Evolutionary conservation across 2,113 vertebrate species (phyloP), one percentile per base, ranked within the genome.

Genomic region (Paracanthobrama guichenoti): DNA sequence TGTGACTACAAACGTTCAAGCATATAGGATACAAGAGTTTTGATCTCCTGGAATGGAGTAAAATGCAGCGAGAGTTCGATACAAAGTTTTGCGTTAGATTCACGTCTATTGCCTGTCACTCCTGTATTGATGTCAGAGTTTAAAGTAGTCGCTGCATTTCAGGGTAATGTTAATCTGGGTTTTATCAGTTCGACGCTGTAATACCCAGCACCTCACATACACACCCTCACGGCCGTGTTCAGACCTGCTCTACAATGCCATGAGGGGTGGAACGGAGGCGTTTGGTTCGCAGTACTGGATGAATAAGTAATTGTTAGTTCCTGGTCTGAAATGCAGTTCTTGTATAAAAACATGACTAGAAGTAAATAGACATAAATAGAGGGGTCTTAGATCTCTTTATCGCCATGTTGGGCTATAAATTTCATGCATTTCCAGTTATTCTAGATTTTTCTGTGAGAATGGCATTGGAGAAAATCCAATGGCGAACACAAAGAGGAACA

Each of bases 141-240:
- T 55, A 55, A 55, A 55, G n/a, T 12, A 26, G n/a, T 62, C n/a
- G 10, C n/a, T 62, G 42, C 42, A 26, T 73, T 48, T 48, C 6
- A 26, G n/a, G 71, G 12, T 14, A 53, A 16, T 60, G 76, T 12
- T 28, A 24, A 46, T 79, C 6, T 64, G 20, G 74, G 81, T n/a
- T 81, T 73, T 82, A 48, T 82, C 6, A 53, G 64, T 59, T 82
- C 22, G 8, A 64, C 13, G 9, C n/a, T 77, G 60, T 81, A 64
- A 42, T 8, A 13, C 50, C 22, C 20, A 26, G 10, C 16, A 22
- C 22, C 35, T 26, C 31, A 31, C 31, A 31, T 84, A 88, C 87
- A 88, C 87, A 64, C 89, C 84, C 78, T 39, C 31, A 50, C 12
- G 46, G 18, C 76, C 79, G 60, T 75, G 88, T 86, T 80, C 59